Percentiles rank a stretch among this genome's conserved stretches.
Conservation (phyloP, 1,140 invertebrate genomes). For the Drosophila kepulauana region DNA sequence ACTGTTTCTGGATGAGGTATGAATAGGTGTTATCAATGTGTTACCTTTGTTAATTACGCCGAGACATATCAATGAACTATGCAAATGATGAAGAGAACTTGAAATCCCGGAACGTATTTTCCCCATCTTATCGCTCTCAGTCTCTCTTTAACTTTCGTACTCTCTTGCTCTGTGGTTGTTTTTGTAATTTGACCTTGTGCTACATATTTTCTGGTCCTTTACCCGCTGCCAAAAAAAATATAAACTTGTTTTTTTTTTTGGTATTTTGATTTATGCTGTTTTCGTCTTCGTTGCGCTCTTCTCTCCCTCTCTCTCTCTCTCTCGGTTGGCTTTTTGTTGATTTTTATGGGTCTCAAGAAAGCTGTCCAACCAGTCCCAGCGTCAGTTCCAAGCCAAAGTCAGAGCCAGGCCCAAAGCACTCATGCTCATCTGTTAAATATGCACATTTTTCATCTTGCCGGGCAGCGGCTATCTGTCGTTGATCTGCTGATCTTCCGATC, state of each 20-base stretch:
- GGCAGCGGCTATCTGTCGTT: slow-evolving; percentile 25
- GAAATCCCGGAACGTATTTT: slow-evolving; percentile 20
- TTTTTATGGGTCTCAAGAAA: slow-evolving; percentile 69
- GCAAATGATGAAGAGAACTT: not conserved
- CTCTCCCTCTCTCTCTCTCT: slow-evolving; percentile 3
- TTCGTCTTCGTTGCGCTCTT: slow-evolving; percentile 44
- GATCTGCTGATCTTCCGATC: not conserved
- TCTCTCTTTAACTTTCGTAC: not conserved
- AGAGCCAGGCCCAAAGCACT: slow-evolving; percentile 28
- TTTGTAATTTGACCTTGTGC: slow-evolving; percentile 69
- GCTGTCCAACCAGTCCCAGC: slow-evolving; percentile 71
- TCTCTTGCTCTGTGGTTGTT: slow-evolving; percentile 7
- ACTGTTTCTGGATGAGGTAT: slow-evolving; percentile 80
- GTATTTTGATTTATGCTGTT: slow-evolving; percentile 52
- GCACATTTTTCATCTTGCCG: slow-evolving; percentile 74
- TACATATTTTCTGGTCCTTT: slow-evolving; percentile 78
- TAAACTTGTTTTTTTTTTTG: slow-evolving; percentile 67
- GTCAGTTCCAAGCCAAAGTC: not conserved
- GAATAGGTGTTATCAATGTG: slow-evolving; percentile 18
- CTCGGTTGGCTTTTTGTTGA: slow-evolving; percentile 8
- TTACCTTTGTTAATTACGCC: slow-evolving; percentile 14
- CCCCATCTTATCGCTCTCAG: not conserved
- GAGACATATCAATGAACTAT: slow-evolving; percentile 1
- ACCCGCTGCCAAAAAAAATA: slow-evolving; percentile 57
- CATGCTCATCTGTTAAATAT: slow-evolving; percentile 75